Base-by-base conservation (phyloP, 2,113 vertebrate genomes). In the Epinephelus cyanopodus region DNA sequence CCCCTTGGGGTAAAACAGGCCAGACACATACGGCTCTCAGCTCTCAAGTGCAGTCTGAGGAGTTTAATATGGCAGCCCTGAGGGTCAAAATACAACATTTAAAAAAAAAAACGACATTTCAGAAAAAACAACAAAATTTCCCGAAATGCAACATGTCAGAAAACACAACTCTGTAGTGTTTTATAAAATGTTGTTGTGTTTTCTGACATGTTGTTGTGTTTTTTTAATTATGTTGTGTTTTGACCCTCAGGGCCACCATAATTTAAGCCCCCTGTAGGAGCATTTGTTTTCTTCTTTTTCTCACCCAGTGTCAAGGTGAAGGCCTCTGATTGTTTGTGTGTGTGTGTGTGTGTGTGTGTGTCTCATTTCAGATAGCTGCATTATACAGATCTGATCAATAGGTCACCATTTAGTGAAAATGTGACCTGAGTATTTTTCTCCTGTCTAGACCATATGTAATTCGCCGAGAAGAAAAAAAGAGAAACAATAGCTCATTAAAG, bases 21-120 rank as follows among this genome's bases (percentile, higher is more conserved):
- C 83, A 89, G 88, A 92, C 76, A 47, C 70, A 81, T 23, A 80
- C 15, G 64, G 76, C 74, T 74, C 81, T 73, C 62, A 61, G 87
- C 89, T 89, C 90, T 92, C 73, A 86, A 74, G 79, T 70, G 45
- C 29, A 72, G 66, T 84, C 54, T 83, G 84, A 91, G 85, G 90
- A 79, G 74, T 50, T 45, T 0, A 45, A 45, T 45, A 45, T 11
- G 11, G 42, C 0, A 10, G 42, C 42, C 42, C 42, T 45, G 42
- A 45, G 42, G 42, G 42, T 45, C 42, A 45, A 45, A 45, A 45
- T 2, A 45, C 42, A 45, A 45, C 42, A 11, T 42, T 42, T 42
- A 6, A 42, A 42, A 45, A 4, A 4, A 45, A 45, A 45, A 0
- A 10, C 42, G 2, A 42, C 39, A 42, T 42, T 45, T 45, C 42